Evolutionary conservation across 2,888 invertebrate genomes (phyloP).

Genomic region (Pseudeuparius sepicola): DNA sequence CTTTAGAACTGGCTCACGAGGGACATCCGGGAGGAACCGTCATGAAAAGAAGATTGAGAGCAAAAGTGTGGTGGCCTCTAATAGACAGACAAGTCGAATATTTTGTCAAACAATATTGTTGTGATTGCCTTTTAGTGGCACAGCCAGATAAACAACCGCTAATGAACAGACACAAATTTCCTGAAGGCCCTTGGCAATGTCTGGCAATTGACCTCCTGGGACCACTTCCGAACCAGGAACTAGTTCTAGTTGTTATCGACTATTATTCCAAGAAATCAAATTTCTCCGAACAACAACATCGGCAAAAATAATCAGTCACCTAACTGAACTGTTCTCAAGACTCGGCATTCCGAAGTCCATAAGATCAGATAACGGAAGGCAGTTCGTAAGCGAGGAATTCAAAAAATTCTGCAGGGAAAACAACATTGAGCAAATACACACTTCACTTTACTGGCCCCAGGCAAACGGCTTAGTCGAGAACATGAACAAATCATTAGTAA

Average conservation of each 20-base stretch:
- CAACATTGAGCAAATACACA: too few species aligned
- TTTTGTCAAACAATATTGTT: slow-evolving; percentile 17
- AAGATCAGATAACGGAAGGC: slow-evolving; percentile 18
- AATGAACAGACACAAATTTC: too few species aligned
- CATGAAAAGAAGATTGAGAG: slow-evolving; percentile 22
- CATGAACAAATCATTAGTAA: slow-evolving; percentile 25
- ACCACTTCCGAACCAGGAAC: too few species aligned
- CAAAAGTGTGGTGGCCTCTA: slow-evolving; percentile 21
- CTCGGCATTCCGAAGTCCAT: slow-evolving; percentile 15
- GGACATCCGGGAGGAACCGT: slow-evolving; percentile 24
- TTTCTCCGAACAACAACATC: slow-evolving; percentile 14
- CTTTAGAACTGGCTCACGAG: slow-evolving; percentile 23
- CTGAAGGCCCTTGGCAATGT: too few species aligned
- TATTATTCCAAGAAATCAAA: too few species aligned
- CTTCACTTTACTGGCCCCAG: slow-evolving; percentile 18
- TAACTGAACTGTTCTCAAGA: slow-evolving; percentile 15
- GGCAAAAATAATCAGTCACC: slow-evolving; percentile 12
- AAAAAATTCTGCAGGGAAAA: too few species aligned
- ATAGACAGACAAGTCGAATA: slow-evolving; percentile 19
- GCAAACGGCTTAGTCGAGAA: slow-evolving; percentile 28
- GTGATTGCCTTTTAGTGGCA: slow-evolving; percentile 19
- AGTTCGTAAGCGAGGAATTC: slow-evolving; percentile 18
- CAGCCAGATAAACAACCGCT: slow-evolving; percentile 13
- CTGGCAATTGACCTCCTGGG: too few species aligned
- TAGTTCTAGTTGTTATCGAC: too few species aligned